Evolutionary conservation across 2,797 vertebrate genomes (phyloP).

Genomic region (Acomys russatus): DNA sequence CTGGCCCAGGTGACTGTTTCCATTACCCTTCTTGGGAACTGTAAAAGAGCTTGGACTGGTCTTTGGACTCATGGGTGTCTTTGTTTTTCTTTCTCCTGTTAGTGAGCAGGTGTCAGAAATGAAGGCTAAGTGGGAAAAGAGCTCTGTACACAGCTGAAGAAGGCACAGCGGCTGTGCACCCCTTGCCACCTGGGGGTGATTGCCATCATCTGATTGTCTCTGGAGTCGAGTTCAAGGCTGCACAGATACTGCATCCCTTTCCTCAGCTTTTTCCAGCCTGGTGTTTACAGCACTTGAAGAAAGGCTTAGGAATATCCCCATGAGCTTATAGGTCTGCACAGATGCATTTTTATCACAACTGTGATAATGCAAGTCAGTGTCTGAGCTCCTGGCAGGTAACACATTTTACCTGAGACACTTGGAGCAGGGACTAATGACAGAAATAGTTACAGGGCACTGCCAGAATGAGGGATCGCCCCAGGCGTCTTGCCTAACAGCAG

Average conservation of each 20-base stretch:
- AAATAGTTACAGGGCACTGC: constrained; percentile 7
- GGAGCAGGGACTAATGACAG: constrained; percentile 26
- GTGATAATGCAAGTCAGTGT: neutral
- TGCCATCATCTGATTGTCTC: neutral
- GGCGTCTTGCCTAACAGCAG: neutral
- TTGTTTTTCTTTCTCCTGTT: neutral
- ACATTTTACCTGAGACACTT: constrained; percentile 18
- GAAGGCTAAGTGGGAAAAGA: neutral
- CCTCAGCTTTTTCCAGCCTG: neutral
- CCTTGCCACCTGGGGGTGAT: neutral
- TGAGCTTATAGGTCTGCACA: neutral
- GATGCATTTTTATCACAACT: constrained; percentile 51
- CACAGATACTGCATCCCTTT: neutral
- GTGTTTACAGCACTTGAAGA: neutral
- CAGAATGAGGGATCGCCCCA: neutral
- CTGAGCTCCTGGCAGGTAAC: neutral
- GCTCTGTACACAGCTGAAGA: neutral
- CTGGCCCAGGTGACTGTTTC: neutral
- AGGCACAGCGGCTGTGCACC: neutral
- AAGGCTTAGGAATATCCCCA: neutral
- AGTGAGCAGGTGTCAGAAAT: neutral
- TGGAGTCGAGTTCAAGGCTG: constrained; percentile 1
- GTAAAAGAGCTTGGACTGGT: neutral
- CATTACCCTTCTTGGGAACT: neutral
- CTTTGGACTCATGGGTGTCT: neutral